Base-by-base conservation (phyloP, 92 coral and sea anemone genomes). In the Isaurus tuberculatus region DNA sequence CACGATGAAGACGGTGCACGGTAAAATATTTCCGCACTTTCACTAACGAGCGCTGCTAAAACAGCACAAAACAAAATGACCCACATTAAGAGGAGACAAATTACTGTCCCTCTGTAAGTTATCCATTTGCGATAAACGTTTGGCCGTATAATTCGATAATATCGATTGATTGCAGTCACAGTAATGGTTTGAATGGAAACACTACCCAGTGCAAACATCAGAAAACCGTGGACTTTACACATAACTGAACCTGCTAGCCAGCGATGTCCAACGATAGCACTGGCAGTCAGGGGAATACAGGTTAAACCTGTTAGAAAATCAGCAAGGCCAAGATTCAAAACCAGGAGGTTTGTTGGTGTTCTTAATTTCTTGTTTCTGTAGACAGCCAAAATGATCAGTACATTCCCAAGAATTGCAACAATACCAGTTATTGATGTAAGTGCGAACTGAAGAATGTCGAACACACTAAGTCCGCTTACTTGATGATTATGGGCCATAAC, bases 101-200 rank as follows among this genome's bases (percentile, higher is more conserved):
- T 75, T 33, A 75, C 8, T 32, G 81, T 75, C 15, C 22, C 26
- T 25, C 33, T 75, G 48, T 57, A 75, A 13, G 81, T 75, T 22
- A 75, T 55, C 81, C 81, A 33, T 23, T 55, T 75, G 40, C 81
- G 81, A 36, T 75, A 57, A 32, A 75, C 13, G 30, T 33, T 55
- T 6, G 81, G 48, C 6, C 43, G 81, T n/a, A 75, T 19, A 33
- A 75, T 32, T 63, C 69, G 57, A 17, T 31, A 75, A 33, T 75
- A 75, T 17, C 81, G 81, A 42, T 75, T 75, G 14, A 75, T 23
- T 1, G 81, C 81, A 1, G 81, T 75, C 57, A 57, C 34, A 32
- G 81, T 57, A 0, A 75, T 28, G 37, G 81, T 55, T 23, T 75
- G 81, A 33, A 75, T 75, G 13, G 81, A 75, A 36, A 75, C 69